Base-by-base conservation (phyloP, 1,140 invertebrate genomes). In the Trichonephila clavata region DNA sequence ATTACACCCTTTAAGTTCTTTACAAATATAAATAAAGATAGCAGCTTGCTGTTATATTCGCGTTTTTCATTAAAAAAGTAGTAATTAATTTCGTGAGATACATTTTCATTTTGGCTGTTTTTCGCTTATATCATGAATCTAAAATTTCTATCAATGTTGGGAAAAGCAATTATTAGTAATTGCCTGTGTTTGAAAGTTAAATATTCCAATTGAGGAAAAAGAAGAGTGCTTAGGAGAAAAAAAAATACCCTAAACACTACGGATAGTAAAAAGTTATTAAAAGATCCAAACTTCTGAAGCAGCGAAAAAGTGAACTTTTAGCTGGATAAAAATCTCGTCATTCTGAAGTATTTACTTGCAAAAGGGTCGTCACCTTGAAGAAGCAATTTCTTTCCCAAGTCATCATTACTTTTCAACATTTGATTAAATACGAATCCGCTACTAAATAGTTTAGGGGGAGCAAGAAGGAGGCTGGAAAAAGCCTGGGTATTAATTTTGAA, bases 361-460 rank as follows among this genome's bases (percentile, higher is more conserved):
- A 83, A 43, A 92, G 83, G 91, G 91, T 92, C 91, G 92, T 88
- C 92, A 93, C 92, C 92, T 93, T 88, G 60, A 71, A 86, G 57
- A 80, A 39, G 92, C 86, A 60, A 81, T 93, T 93, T 93, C 84
- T 93, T 93, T 93, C 27, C 27, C 24, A 60, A 80, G 92, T 81
- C 92, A 88, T 93, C 92, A 93, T 87, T 94, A 94, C 93, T 94
- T 94, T 94, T 94, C 86, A 90, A 94, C 87, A 90, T 94, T 94
- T 94, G 93, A 90, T 94, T 94, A 94, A 94, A 90, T 86, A 94
- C 77, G 84, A 93, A 57, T 93, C 77, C 86, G 60, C 86, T 60
- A 90, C 86, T 90, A 90, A 90, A 89, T 94, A 90, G 80, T 57
- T 80, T 24, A 57, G 21, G 68, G 43, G 63, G 57, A 32, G 90